A percentile compares a stretch with the other conserved stretches of the same genome.
These are phyloP conservation scores for Zaprionus kolodkinae DNA, from an alignment of 1,140 invertebrate genomes.

Conservation along the genomic window DNA sequence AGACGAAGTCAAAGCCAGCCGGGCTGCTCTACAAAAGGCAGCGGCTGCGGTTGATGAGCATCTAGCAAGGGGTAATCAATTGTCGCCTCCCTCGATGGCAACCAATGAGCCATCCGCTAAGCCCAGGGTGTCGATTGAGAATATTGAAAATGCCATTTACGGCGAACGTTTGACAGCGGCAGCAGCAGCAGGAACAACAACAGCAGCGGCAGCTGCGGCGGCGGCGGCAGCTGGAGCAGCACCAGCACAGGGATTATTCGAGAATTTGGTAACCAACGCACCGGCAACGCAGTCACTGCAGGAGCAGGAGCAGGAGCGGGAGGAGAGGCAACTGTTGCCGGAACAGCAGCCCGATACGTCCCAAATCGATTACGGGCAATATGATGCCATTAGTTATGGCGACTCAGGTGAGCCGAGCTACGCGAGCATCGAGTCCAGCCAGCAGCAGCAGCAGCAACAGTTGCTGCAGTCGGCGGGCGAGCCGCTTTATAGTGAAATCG, in stretches of 20 bases:
- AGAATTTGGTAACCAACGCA: conserved; percentile 61
- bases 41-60: conserved; percentile 81
- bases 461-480: conserved; percentile 32
- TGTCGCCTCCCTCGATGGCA: conserved; percentile 49
- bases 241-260: conserved; percentile 61
- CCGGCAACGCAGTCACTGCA: conserved; percentile 22
- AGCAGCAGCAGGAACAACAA: conserved; percentile 14
- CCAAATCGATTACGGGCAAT: conserved; percentile 58
- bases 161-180: conserved; percentile 73
- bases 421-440: conserved; percentile 63
- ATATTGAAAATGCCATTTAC: conserved; percentile 84
- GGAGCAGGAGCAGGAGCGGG: background rate
- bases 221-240: conserved; percentile 2
- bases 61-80: conserved; percentile 75
- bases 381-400: conserved; percentile 64
- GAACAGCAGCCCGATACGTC: conserved; percentile 25
- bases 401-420: conserved; percentile 65
- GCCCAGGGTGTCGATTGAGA: conserved; percentile 78
- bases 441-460: conserved; percentile 38
- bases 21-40: conserved; percentile 64
- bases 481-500: conserved; percentile 76
- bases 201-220: conserved; percentile 9
- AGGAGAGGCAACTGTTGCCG: conserved; percentile 19
- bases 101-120: conserved; percentile 46
- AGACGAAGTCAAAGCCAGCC: conserved; percentile 74